Evolutionary conservation across 2,888 invertebrate species (phyloP), one percentile per base, ranked within the genome.

Genomic region (Synergus japonicus): DNA sequence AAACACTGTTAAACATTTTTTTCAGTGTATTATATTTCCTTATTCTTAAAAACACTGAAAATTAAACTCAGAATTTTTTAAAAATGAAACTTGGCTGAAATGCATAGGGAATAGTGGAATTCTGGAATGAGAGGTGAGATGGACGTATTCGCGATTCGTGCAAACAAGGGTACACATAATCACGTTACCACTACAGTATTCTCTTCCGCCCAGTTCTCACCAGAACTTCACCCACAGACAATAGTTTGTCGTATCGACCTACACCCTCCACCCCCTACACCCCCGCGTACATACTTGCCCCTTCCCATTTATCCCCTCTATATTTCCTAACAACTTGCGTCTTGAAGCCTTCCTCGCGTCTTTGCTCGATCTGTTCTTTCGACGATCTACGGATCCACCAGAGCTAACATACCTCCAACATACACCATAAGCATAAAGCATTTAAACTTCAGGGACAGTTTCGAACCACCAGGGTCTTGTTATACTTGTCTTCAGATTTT

Each of bases 171-270:
- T 77, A 85, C 79, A 78, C 79, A 83, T 81, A 82, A 85, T 85
- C 84, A 85, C 84, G 85, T 85, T 85, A 88, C 83, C 86, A 82
- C 83, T 81, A 79, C 83, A 84, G 83, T 85, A 79, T 78, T 81
- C 82, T 88, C 87, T 86, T 86, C 85, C 86, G 85, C 84, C 83
- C 83, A 82, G 85, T 88, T 88, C 87, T 88, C 88, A 85, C 83
- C 87, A 89, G 86, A 88, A 86, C 87, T 89, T 88, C 86, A 86
- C 86, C 86, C 87, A 85, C 86, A 88, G 88, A 89, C 89, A 89
- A 89, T 88, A 89, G 89, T 89, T 89, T 88, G 89, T 87, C 88
- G 89, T 89, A 89, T 89, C 90, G 89, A 89, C 90, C 89, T 88
- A 87, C 84, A 85, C 86, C 86, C 81, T 81, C 84, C 82, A 60